These are phyloP conservation scores for Drosophila fuyamai DNA, from an alignment of 1,140 invertebrate species.

Conservation along the genomic window DNA sequence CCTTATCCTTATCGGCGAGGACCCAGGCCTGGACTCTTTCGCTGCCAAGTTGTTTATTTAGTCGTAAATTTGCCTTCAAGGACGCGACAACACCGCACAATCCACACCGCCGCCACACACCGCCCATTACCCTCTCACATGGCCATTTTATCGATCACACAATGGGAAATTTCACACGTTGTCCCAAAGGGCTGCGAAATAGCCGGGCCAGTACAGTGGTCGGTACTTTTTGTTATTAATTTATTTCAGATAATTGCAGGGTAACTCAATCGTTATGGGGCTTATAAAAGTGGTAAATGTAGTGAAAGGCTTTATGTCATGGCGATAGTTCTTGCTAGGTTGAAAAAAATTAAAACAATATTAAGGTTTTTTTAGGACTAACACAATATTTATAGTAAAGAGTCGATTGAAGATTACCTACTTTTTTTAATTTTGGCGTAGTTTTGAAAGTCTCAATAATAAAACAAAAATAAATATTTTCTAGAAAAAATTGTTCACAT, in stretches of 20 bases:
- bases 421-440: too few species aligned
- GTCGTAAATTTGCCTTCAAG: constrained; percentile 78
- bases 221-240: neutral
- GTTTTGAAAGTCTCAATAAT: too few species aligned
- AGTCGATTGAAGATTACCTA: too few species aligned
- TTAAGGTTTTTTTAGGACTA: too few species aligned
- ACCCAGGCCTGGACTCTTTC: constrained; percentile 13
- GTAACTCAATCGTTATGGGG: neutral
- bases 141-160: constrained; percentile 76
- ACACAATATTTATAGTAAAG: too few species aligned
- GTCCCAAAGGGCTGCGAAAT: constrained; percentile 25
- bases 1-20: constrained; percentile 67
- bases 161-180: constrained; percentile 80
- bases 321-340: too few species aligned
- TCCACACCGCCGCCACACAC: constrained; percentile 20
- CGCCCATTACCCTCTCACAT: constrained; percentile 19
- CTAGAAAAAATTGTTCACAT: too few species aligned
- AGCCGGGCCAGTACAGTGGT: neutral
- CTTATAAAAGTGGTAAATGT: neutral
- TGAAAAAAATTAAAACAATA: too few species aligned
- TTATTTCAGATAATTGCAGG: neutral
- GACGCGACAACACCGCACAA: constrained; percentile 34
- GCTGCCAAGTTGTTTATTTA: constrained; percentile 77
- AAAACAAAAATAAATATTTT: too few species aligned
- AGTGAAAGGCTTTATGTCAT: too few species aligned